Evolutionary conservation across 2,113 vertebrate species (phyloP), one percentile per base, ranked within the genome.

Genomic region (Strigops habroptila): DNA sequence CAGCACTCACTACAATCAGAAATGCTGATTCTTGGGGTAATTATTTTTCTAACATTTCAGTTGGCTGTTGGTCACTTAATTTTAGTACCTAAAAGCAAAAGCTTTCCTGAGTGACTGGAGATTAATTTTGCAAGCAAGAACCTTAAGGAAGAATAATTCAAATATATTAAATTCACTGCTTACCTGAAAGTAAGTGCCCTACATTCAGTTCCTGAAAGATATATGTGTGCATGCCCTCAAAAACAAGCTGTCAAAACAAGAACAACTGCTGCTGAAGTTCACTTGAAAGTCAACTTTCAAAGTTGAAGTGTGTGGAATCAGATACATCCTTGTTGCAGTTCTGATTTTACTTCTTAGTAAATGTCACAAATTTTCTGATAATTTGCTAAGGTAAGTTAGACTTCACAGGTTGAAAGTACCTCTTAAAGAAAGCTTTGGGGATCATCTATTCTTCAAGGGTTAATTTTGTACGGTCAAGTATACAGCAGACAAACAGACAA

Each of bases 161-260:
- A 82, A 46, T 59, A 70, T 64, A 82, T 55, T 93, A 70, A 91
- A 91, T 95, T 94, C 77, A 80, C 31, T 2, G 16, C 88, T 95
- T 92, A 95, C 86, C 86, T 95, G 83, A 91, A 93, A 93, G 70
- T 81, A 88, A 88, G 67, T 92, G 88, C 80, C 37, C 60, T 95
- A 60, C 53, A 82, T 93, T 93, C 87, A 74, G 41, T 82, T 95
- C 49, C 78, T 96, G 96, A 74, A 90, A 82, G 81, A 93, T 91
- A 82, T 87, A 80, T 64, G 43, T 0, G 0, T 87, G 76, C 35
- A 55, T 64, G 35, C 49, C 53, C 85, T 93, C 91, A 91, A 95
- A 95, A 86, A 86, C 81, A 95, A 91, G 67, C 84, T 95, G 92
- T 93, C 96, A 96, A 95, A 96, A 93, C 69, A 96, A 93, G 83